Conservation (phyloP, 2,888 invertebrate species). For the Ferdinandea cuprea region DNA sequence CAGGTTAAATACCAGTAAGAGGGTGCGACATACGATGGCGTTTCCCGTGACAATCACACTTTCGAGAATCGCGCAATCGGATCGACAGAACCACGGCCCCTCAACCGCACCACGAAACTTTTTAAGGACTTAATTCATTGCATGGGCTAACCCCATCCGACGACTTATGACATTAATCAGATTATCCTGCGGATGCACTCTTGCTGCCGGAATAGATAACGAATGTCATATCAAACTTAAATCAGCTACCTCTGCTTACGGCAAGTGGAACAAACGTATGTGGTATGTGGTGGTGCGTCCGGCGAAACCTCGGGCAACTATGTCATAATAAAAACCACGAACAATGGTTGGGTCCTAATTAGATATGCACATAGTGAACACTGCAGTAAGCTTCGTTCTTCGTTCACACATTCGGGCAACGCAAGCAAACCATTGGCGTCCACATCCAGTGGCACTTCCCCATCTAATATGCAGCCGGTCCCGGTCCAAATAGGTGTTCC, state of each 20-base stretch:
- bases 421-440: slow-evolving; percentile 24
- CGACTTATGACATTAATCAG: slow-evolving; percentile 69
- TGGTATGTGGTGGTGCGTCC: slow-evolving; percentile 26
- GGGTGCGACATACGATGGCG: slow-evolving; percentile 63
- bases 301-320: slow-evolving; percentile 62
- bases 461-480: slow-evolving; percentile 63
- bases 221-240: slow-evolving; percentile 56
- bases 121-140: slow-evolving; percentile 64
- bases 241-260: slow-evolving; percentile 43
- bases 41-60: slow-evolving; percentile 57
- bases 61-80: slow-evolving; percentile 59
- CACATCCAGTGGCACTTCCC: slow-evolving; percentile 11
- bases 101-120: slow-evolving; percentile 14
- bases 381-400: slow-evolving; percentile 3
- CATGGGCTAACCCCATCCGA: slow-evolving; percentile 36
- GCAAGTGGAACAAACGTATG: slow-evolving; percentile 1
- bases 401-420: slow-evolving; percentile 23
- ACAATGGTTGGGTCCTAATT: slow-evolving; percentile 70
- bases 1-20: background rate
- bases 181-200: slow-evolving; percentile 66
- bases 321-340: slow-evolving; percentile 73
- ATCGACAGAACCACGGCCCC: slow-evolving; percentile 12
- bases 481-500: slow-evolving; percentile 75
- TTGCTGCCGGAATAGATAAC: slow-evolving; percentile 63
- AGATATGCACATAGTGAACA: slow-evolving; percentile 71